Base-by-base conservation (phyloP, 2,797 vertebrate species). In the Micrastur ruficollis region DNA sequence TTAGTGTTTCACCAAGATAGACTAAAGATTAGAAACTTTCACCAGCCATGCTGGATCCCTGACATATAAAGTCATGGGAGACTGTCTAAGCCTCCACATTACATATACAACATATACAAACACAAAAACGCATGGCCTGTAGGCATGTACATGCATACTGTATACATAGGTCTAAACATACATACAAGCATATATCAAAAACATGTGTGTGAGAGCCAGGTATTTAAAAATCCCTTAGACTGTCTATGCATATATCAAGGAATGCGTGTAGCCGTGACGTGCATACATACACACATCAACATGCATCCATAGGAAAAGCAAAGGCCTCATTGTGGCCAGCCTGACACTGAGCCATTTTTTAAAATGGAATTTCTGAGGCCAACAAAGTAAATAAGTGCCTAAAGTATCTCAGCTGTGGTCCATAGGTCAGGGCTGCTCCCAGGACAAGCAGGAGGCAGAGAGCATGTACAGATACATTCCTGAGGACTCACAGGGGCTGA, bases 1-100 rank as follows among this genome's bases (percentile, higher is more conserved):
- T 93, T 95, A 97, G 86, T 95, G 92, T 91, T 96, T 96, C 94
- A 96, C 89, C 90, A 92, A 98, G 91, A 97, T 81, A 94, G 87
- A 86, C 94, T 78, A 42, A 68, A 95, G 94, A 93, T 93, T 96
- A 91, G 81, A 91, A 92, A 95, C 92, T 95, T 97, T 96, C 72
- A 96, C 89, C 86, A 88, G 92, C 85, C 86, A 42, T 12, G 38
- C 86, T 81, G 71, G 34, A 86, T 85, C 91, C 76, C 52, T 67
- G 91, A 80, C 18, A 40, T 44, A 53, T 5, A 52, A 62, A 93
- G 73, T 29, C 88, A 89, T 56, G 72, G 74, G 63, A 95, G 81
- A 75, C 20, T 75, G 61, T 15, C 36, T 81, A 49, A 91, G 61
- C 31, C 18, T 74, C 81, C 67, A 36, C 11, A 3, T 36, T 58